Evolutionary conservation across 2,797 vertebrate species (phyloP), one percentile per base, ranked within the genome.

Genomic region (Acropternis orthonyx): DNA sequence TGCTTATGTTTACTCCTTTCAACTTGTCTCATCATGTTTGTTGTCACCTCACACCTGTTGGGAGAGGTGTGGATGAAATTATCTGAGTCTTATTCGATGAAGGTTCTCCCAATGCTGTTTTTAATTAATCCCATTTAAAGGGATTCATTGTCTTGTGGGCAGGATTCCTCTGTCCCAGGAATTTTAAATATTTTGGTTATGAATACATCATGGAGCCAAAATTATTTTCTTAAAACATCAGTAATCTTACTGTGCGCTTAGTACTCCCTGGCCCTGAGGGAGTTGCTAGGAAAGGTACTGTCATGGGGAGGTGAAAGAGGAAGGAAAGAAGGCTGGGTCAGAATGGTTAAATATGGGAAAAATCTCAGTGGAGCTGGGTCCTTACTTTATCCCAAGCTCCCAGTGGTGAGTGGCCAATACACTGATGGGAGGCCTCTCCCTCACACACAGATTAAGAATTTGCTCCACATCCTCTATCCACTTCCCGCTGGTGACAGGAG

Each of bases 81-180:
- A 74, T 56, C 63, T 17, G 44, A 73, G 52, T 85, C 78, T 81
- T 49, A 54, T 34, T 92, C 81, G 46, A 41, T 78, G 52, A 58
- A 58, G 73, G 66, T 34, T 86, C 46, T 93, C 34, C 17, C 63
- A 19, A 9, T 2, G 3, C 37, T 85, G 26, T 46, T 91, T 92
- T 89, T 91, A 84, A 94, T 95, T 93, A 93, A 66, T 62, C 72
- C 66, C 7, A 12, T 89, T 88, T 96, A 91, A 95, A 95, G 55
- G 56, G 52, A 87, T 85, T 80, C 55, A 73, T 76, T 86, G 48
- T 85, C 87, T 87, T 66, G 54, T 88, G 82, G 84, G 79, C 54
- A 86, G 62, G 39, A 61, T 19, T 96, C 63, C 74, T 92, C 77
- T 75, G 68, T 82, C 73, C 49, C 59, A 85, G 66, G 82, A 93